A percentile compares a stretch with the other conserved stretches of the same genome.
phyloP scores from a whole-genome alignment of 2,797 vertebrate genomes.

The Acropternis orthonyx region DNA sequence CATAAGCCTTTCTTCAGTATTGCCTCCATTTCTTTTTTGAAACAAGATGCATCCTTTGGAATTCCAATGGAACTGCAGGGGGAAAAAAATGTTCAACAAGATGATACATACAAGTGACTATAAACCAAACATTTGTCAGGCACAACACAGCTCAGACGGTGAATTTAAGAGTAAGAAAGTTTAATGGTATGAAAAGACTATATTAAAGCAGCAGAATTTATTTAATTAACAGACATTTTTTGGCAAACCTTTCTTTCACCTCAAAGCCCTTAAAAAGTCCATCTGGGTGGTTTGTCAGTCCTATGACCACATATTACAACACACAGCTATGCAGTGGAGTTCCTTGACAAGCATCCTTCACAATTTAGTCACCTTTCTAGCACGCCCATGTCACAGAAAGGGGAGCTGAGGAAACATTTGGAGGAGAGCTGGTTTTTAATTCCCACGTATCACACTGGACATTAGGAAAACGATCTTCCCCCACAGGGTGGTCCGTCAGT shows the following conservation, averaged over 20 bases:
- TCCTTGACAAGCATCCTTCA: not conserved
- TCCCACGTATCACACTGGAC: not conserved
- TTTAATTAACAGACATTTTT: not conserved
- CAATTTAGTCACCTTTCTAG: not conserved
- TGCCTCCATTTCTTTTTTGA: slow-evolving; percentile 77
- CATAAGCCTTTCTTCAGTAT: slow-evolving; percentile 74
- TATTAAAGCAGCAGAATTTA: not conserved
- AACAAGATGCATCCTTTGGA: slow-evolving; percentile 78
- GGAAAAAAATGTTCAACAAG: not conserved
- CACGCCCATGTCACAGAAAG: not conserved
- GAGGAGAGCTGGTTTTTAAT: not conserved
- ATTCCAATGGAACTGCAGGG: slow-evolving; percentile 74
- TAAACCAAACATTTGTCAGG: not conserved
- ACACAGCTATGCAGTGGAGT: not conserved
- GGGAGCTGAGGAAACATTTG: not conserved
- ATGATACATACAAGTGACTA: not conserved
- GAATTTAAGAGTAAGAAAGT: not conserved
- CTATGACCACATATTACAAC: not conserved
- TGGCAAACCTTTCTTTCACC: not conserved
- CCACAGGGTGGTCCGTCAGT: not conserved
- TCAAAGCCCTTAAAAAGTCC: not conserved
- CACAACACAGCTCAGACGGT: not conserved
- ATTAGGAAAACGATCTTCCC: not conserved
- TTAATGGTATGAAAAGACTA: not conserved
- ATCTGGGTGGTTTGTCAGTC: not conserved